These are phyloP conservation scores for Dryadula phaetusa DNA, from an alignment of 2,888 invertebrate species.

Conservation along the genomic window DNA sequence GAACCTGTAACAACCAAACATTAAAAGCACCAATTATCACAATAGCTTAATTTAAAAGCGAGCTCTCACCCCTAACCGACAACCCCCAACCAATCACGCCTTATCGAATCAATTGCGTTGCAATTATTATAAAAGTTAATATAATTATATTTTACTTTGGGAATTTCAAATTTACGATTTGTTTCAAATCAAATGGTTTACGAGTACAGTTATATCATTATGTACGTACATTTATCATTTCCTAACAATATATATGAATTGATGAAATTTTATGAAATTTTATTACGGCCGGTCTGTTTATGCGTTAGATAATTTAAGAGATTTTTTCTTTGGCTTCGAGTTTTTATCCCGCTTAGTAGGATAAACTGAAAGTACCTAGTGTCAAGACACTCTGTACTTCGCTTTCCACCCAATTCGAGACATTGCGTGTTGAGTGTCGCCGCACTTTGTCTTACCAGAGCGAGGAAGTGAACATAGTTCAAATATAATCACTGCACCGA, in stretches of 20 bases:
- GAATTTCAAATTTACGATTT: constrained; percentile 22
- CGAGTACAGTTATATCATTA: constrained; percentile 21
- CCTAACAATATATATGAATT: neutral
- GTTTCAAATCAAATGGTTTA: constrained; percentile 18
- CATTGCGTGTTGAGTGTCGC: too few relatives aligned
- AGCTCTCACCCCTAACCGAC: neutral
- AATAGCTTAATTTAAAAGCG: constrained; percentile 8
- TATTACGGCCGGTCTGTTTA: too few relatives aligned
- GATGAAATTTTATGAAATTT: too few relatives aligned
- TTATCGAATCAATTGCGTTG: constrained; percentile 16
- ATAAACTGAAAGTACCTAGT: too few relatives aligned
- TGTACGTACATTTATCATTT: constrained; percentile 2
- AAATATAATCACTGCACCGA: too few relatives aligned
- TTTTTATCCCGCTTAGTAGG: too few relatives aligned
- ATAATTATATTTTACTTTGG: neutral
- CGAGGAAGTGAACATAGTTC: too few relatives aligned
- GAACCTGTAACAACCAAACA: neutral
- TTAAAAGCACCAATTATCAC: neutral
- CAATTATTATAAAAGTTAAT: constrained; percentile 19
- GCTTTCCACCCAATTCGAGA: too few relatives aligned
- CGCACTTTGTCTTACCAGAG: too few relatives aligned
- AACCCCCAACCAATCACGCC: constrained; percentile 4
- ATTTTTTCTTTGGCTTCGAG: too few relatives aligned
- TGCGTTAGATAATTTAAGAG: too few relatives aligned
- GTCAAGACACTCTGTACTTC: too few relatives aligned